phyloP scores from a whole-genome alignment of 2,797 vertebrate genomes.

The Ptychobarbus kaznakovi region DNA sequence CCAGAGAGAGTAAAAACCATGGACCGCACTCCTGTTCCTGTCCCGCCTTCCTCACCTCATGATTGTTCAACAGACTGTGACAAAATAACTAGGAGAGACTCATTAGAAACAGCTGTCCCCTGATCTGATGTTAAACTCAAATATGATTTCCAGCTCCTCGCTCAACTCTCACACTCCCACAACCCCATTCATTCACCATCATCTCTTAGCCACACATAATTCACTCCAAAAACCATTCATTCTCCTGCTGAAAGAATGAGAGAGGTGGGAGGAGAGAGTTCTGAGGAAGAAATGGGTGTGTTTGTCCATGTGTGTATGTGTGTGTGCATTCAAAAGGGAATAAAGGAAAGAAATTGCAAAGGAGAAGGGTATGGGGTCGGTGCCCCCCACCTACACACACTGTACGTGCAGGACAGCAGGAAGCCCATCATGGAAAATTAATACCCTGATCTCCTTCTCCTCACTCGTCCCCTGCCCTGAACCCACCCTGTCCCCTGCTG shows the following conservation, averaged over 20 bases:
- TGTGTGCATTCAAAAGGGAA: constrained; percentile 17
- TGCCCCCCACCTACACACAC: constrained; percentile 79
- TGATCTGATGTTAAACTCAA: constrained; percentile 52
- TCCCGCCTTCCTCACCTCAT: constrained; percentile 41
- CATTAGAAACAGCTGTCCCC: constrained; percentile 51
- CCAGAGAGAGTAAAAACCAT: constrained; percentile 13
- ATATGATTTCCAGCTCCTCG: constrained; percentile 59
- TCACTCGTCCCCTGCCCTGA: constrained; percentile 85
- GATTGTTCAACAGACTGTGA: constrained; percentile 37
- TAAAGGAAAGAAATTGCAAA: constrained; percentile 40
- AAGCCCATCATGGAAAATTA: constrained; percentile 72
- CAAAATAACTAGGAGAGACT: constrained; percentile 44
- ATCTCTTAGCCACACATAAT: constrained; percentile 54
- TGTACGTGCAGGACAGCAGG: constrained; percentile 82
- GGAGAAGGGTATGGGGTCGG: constrained; percentile 53
- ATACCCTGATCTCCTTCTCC: constrained; percentile 77
- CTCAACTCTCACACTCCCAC: constrained; percentile 56
- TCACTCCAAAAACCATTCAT: constrained; percentile 55
- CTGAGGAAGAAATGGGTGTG: constrained; percentile 33
- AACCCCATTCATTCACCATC: constrained; percentile 59
- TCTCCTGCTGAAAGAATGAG: constrained; percentile 29
- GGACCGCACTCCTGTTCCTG: constrained; percentile 23
- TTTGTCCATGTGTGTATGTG: constrained; percentile 8
- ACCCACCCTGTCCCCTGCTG: constrained; percentile 83
- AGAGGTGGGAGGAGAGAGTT: constrained; percentile 41